These are phyloP conservation scores for Telmatochromis brichardi DNA, from an alignment of 2,113 vertebrate genomes.

Conservation along the genomic window DNA sequence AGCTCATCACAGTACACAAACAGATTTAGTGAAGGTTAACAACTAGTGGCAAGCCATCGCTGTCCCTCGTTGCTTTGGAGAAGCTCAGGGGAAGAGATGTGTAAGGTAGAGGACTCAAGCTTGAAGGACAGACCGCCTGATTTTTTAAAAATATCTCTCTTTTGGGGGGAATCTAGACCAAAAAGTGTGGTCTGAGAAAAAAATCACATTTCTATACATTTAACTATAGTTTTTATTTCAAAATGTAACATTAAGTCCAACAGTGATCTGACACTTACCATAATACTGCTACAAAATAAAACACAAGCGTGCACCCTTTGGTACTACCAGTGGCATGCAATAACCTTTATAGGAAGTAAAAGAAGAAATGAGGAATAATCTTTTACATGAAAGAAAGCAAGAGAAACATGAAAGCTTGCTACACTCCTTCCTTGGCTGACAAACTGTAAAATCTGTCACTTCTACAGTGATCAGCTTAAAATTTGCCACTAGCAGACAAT, in stretches of 20 bases:
- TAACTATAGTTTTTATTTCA: background rate
- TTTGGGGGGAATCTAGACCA: background rate
- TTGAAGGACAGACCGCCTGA: background rate
- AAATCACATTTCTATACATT: background rate
- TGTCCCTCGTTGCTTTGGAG: background rate
- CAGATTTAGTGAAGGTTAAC: background rate
- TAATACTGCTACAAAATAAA: background rate
- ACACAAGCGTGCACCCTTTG: background rate
- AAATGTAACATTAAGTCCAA: background rate
- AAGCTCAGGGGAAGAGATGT: background rate
- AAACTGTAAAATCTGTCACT: background rate
- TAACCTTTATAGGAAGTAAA: background rate
- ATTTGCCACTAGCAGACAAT: background rate
- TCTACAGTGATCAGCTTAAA: background rate
- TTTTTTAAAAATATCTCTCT: background rate
- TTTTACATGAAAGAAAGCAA: background rate
- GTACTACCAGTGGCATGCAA: background rate
- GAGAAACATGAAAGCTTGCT: background rate
- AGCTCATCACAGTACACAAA: background rate
- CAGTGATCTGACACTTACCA: background rate
- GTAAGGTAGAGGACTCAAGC: background rate
- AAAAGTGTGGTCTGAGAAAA: background rate
- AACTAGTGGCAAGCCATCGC: background rate
- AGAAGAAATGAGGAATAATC: background rate
- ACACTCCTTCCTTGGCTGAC: background rate